phyloP scores from a whole-genome alignment of 2,888 invertebrate genomes.

The Heptascelio sp. region DNA sequence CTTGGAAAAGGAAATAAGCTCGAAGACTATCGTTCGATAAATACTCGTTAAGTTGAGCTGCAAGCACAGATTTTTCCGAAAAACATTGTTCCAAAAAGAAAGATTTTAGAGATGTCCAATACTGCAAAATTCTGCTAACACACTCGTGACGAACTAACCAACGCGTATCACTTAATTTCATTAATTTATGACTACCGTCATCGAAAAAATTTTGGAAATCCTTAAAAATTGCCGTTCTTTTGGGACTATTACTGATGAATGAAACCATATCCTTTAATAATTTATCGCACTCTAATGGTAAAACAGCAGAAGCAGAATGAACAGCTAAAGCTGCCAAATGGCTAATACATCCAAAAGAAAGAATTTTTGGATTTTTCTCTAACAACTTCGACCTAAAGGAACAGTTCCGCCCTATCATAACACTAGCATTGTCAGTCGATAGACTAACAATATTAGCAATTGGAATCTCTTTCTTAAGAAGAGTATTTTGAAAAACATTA shows the following conservation, averaged over 20 bases:
- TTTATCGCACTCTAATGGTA: not conserved
- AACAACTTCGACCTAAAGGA: not conserved
- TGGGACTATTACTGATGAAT: not conserved
- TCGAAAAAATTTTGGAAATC: not conserved
- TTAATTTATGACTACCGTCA: not conserved
- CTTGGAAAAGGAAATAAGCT: conserved; percentile 23
- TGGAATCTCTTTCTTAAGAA: conserved; percentile 20
- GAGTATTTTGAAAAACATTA: not conserved
- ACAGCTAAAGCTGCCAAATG: conserved; percentile 24
- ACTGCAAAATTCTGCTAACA: not conserved
- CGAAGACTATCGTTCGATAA: not conserved
- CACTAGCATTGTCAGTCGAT: conserved; percentile 23
- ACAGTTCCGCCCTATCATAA: not conserved
- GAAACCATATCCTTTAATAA: not conserved
- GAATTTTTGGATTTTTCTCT: not conserved
- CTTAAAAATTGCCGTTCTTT: conserved; percentile 10
- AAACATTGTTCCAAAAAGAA: not conserved
- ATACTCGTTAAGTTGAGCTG: not conserved
- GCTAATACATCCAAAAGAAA: conserved; percentile 13
- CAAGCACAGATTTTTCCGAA: not conserved
- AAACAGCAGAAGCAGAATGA: not conserved
- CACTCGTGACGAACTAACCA: conserved; percentile 23
- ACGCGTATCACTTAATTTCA: not conserved
- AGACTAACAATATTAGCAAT: not conserved
- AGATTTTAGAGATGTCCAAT: not conserved